phyloP scores from a whole-genome alignment of 2,888 invertebrate species.

The Antitype chi region DNA sequence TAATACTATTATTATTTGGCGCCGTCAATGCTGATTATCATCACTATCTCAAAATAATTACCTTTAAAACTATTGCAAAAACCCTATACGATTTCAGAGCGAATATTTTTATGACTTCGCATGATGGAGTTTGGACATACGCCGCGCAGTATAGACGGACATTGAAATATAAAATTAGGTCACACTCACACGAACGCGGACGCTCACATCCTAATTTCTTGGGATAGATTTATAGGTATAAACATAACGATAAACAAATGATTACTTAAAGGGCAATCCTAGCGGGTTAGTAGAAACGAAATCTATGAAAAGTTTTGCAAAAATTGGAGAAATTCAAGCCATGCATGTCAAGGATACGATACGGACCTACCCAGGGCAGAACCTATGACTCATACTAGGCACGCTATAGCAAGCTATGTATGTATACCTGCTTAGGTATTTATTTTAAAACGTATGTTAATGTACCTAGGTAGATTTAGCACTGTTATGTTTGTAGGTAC shows the following conservation, averaged over 20 bases:
- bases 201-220: constrained; percentile 64
- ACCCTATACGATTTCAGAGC: constrained; percentile 47
- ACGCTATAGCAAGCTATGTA: constrained; percentile 21
- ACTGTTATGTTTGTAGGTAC: neutral
- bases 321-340: constrained; percentile 43
- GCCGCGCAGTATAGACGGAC: constrained; percentile 65
- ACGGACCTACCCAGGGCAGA: constrained; percentile 46
- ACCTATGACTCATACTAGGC: constrained; percentile 49
- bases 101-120: constrained; percentile 32
- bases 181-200: constrained; percentile 60
- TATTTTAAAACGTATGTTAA: constrained; percentile 30
- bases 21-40: neutral
- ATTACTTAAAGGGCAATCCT: constrained; percentile 24
- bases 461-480: neutral
- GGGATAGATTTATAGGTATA: constrained; percentile 50
- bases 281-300: neutral
- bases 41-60: neutral
- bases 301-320: constrained; percentile 30
- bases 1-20: too few relatives aligned
- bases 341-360: constrained; percentile 46
- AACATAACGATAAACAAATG: constrained; percentile 31
- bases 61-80: constrained; percentile 23
- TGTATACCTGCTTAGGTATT: neutral
- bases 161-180: constrained; percentile 70
- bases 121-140: constrained; percentile 56